Base-by-base conservation (phyloP, 2,888 invertebrate species). In the Gandaritis pyraliata region DNA sequence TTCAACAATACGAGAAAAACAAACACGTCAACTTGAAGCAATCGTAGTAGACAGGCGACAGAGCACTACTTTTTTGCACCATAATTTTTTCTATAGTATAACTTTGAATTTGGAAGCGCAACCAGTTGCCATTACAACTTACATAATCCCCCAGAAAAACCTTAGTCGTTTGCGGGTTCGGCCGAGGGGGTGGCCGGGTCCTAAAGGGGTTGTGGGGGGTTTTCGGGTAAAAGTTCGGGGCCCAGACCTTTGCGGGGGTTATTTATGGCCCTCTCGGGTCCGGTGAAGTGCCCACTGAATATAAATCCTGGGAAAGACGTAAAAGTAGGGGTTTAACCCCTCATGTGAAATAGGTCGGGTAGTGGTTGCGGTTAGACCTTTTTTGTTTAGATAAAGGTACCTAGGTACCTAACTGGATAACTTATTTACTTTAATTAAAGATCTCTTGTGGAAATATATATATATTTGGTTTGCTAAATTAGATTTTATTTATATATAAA, bases 251-350 rank as follows among this genome's bases (percentile, higher is more conserved):
- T 77, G 79, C 80, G 81, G 82, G 72, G 75, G 88, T 91, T 88
- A 92, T 90, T 90, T 92, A 92, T 90, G 88, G 85, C 80, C 78
- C 91, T 89, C 92, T 90, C 87, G 90, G 86, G 92, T 75, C 84
- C 84, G 81, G 81, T 87, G 87, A 87, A 90, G 92, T 89, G 84
- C 82, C 83, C 85, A 81, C 82, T 80, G 90, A 90, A 90, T 90
- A 90, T 90, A 90, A 91, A 91, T 91, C 89, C 86, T 83, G 82
- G 78, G 81, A 81, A 81, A 85, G 87, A 89, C 87, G 87, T 90
- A 82, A 88, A 88, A 88, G 82, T 85, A 84, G 87, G 72, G 76
- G 76, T 76, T 70, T 64, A 68, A 75, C 69, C 64, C 73, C 72
- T 69, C 68, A 62, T 68, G 65, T 69, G 72, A 72, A 75, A 73